phyloP scores from a whole-genome alignment of 2,888 invertebrate genomes.

The Ptychoptera contaminata region DNA sequence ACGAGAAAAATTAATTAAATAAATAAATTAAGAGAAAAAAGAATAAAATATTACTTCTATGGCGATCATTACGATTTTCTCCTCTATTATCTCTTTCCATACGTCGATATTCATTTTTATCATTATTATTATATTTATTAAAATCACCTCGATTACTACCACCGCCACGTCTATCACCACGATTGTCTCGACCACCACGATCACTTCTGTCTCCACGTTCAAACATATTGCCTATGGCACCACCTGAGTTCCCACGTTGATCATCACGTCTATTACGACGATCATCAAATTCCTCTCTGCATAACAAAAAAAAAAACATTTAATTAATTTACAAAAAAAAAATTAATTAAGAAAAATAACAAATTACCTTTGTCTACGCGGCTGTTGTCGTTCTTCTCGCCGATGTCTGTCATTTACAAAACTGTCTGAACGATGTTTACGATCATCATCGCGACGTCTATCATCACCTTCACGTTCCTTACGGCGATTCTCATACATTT shows the following conservation, averaged over 20 bases:
- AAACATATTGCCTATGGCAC: constrained; percentile 4
- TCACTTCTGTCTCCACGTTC: constrained; percentile 12
- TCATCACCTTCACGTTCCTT: constrained; percentile 43
- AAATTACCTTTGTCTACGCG: constrained; percentile 9
- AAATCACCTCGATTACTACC: not conserved
- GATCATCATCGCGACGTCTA: constrained; percentile 24
- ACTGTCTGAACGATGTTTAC: constrained; percentile 13
- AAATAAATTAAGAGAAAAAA: not conserved
- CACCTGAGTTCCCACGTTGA: constrained; percentile 6
- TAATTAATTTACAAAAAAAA: not conserved
- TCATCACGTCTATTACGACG: constrained; percentile 20
- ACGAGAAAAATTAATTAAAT: not conserved
- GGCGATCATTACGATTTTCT: constrained; percentile 1
- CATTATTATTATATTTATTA: no score
- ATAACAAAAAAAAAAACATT: not conserved
- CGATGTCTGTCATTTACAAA: constrained; percentile 23
- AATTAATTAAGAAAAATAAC: not conserved
- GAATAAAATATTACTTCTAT: constrained; percentile 4
- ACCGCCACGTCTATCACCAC: not conserved
- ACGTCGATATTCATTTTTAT: no score
- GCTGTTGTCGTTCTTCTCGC: constrained; percentile 12
- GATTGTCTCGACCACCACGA: constrained; percentile 13
- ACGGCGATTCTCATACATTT: constrained; percentile 43
- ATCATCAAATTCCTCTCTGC: constrained; percentile 16
- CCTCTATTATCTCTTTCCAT: no score